Base-by-base conservation (phyloP, 2,113 vertebrate species). In the Datnioides undecimradiatus region DNA sequence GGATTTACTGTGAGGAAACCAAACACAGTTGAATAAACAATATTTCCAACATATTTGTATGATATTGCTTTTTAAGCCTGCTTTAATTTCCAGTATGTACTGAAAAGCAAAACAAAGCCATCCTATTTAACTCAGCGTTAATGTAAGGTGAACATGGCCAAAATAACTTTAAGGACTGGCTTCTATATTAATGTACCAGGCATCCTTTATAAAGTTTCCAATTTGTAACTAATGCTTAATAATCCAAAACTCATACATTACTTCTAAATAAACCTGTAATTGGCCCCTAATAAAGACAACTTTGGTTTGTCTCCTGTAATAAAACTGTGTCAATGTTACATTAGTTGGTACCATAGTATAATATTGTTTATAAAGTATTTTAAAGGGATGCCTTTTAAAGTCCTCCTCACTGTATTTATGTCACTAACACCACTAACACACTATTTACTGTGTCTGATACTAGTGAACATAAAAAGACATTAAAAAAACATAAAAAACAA, bases 11-110 rank as follows among this genome's bases (percentile, higher is more conserved):
- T 91, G 80, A 89, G 81, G 74, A 88, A 80, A 89, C 43, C 76
- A 70, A 84, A 90, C 63, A 78, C 71, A 85, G 81, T 88, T 90
- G 74, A 94, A 93, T 89, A 87, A 94, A 93, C 43, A 55, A 81
- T 79, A 84, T 92, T 93, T 92, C 73, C 78, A 91, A 85, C 78
- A 83, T 81, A 80, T 79, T 79, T 86, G 80, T 88, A 89, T 71
- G 70, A 73, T 23, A 87, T 84, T 40, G 13, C 62, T 89, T 82
- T 82, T 77, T 83, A 80, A 88, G 58, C 23, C 49, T 63, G n/a
- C 49, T 87, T 65, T 63, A 36, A 67, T 63, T 27, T 79, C 1
- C 40, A 25, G 8, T 21, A 33, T 27, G 27, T 21, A 29, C 23
- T 8, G 8, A 79, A 79, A 77, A 80, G 83, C 27, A 59, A 33